Evolutionary conservation across 2,113 vertebrate species (phyloP), one percentile per base, ranked within the genome.

Genomic region (Nematolebias whitei): DNA sequence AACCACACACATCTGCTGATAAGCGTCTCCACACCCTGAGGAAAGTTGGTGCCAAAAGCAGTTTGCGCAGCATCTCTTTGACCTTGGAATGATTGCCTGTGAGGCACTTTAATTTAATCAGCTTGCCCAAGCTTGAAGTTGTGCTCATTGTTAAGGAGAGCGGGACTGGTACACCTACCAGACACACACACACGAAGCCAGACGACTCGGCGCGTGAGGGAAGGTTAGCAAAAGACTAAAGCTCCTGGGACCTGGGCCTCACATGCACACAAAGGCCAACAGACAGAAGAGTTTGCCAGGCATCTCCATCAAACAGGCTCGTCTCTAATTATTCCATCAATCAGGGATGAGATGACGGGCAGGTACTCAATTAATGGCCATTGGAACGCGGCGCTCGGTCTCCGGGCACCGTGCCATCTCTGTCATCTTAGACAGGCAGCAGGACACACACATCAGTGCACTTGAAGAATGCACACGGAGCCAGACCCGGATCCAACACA

Each of bases 91-190:
- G 86, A 92, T 90, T 90, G 87, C 85, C 85, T 89, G 85, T 78
- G 87, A 91, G 88, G 78, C 87, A 84, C 87, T 92, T 91, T 90
- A 93, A 92, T 93, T 90, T 92, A 92, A 93, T 93, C 89, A 88
- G 74, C 86, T 90, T 83, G 84, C 80, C 82, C 66, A 58, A 83
- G 82, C 81, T 84, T 85, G 82, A 85, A 85, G 88, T 82, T 73
- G 79, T 85, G 88, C 78, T 89, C 89, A 89, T 90, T 90, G 89
- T 91, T 88, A 87, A 87, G 71, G 79, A 71, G 78, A 84, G 67
- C 67, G 63, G 70, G 74, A 74, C 62, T 29, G 1, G 52, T 12
- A 32, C 63, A 12, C 59, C 22, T 20, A 53, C 47, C 70, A 79
- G 62, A 67, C 79, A 75, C 41, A 29, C 22, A 40, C 32, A 45